Conservation (phyloP, 2,113 vertebrate species). For the Lutjanus erythropterus region DNA sequence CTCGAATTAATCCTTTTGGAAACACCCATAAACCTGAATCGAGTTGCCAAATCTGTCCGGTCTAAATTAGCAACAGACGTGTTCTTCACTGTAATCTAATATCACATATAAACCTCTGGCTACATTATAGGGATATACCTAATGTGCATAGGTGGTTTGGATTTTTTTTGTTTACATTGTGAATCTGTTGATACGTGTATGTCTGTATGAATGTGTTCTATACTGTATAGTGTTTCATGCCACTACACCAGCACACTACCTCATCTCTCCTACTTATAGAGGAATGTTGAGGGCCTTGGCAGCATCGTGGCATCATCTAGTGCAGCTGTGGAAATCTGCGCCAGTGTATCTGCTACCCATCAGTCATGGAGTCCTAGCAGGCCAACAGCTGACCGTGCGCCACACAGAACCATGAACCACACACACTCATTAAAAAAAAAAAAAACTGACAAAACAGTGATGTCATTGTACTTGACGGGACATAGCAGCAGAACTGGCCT, state of each 20-base stretch:
- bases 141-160: not conserved
- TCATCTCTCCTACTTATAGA: constrained; percentile 40
- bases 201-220: not conserved
- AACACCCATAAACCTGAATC: constrained; percentile 21
- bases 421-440: constrained; percentile 3
- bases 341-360: constrained; percentile 72
- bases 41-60: constrained; percentile 8
- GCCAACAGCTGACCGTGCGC: constrained; percentile 73
- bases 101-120: not conserved
- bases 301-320: constrained; percentile 38
- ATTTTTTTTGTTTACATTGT: too few relatives aligned
- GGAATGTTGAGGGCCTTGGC: constrained; percentile 51
- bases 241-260: constrained; percentile 14
- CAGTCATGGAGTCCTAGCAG: constrained; percentile 57
- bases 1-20: constrained; percentile 36
- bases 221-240: constrained; percentile 1
- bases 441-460: constrained; percentile 64
- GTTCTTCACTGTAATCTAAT: constrained; percentile 3
- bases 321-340: constrained; percentile 70
- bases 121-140: not conserved
- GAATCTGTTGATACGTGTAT: constrained; percentile 1
- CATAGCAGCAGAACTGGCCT: constrained; percentile 53
- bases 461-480: constrained; percentile 68
- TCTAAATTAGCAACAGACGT: constrained; percentile 44
- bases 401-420: constrained; percentile 30